phyloP scores from a whole-genome alignment of 2,113 vertebrate species.

The Hiodon alosoides region DNA sequence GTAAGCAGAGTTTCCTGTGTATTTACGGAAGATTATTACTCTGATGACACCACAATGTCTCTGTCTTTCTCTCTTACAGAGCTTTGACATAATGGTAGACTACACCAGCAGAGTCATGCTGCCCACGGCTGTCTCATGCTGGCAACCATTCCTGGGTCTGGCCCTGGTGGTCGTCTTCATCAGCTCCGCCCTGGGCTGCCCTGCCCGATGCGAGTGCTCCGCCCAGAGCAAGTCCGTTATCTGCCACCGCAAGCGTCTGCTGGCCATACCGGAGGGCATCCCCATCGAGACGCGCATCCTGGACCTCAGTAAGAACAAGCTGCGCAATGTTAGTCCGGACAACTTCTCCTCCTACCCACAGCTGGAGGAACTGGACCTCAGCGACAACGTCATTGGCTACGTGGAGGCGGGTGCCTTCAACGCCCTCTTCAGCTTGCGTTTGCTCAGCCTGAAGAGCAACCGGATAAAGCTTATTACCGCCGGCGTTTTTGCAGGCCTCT shows the following conservation, averaged over 20 bases:
- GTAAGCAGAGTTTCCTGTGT: too few species aligned
- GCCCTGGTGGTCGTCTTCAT: constrained; percentile 79
- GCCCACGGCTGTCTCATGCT: constrained; percentile 83
- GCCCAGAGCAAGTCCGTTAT: constrained; percentile 93
- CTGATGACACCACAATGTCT: not conserved
- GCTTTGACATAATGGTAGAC: constrained; percentile 80
- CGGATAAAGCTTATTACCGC: constrained; percentile 91
- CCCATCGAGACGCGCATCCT: constrained; percentile 94
- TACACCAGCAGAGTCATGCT: constrained; percentile 90
- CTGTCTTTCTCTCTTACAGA: constrained; percentile 59
- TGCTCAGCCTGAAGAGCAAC: constrained; percentile 91
- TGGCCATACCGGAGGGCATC: constrained; percentile 88
- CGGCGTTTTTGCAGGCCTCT: constrained; percentile 87
- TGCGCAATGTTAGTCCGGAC: constrained; percentile 84
- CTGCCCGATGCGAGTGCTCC: constrained; percentile 92
- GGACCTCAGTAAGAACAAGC: constrained; percentile 96
- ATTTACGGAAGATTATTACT: too few species aligned
- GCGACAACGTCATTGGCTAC: constrained; percentile 89
- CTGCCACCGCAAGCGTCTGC: constrained; percentile 86
- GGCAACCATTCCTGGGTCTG: constrained; percentile 90
- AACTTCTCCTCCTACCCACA: constrained; percentile 84
- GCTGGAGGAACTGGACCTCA: constrained; percentile 92
- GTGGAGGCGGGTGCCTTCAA: constrained; percentile 94
- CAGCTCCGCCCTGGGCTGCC: constrained; percentile 79
- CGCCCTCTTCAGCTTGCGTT: constrained; percentile 84